Evolutionary conservation across 2,888 invertebrate species (phyloP).

Genomic region (Physocephala rufipes): DNA sequence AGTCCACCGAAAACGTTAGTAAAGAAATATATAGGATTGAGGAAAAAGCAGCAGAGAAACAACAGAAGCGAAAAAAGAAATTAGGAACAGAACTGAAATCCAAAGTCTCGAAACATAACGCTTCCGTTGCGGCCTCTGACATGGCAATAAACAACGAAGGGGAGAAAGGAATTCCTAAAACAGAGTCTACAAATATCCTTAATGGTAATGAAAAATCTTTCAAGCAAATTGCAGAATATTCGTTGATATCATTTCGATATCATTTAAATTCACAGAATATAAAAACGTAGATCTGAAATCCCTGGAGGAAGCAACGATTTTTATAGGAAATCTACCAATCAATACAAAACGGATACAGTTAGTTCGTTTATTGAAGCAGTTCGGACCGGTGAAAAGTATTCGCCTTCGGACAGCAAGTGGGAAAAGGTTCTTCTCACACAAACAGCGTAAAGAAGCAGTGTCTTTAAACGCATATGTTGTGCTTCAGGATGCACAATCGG

Average conservation of each 20-base stretch:
- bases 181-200: constrained; percentile 33
- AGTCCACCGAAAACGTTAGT: constrained; percentile 41
- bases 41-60: constrained; percentile 56
- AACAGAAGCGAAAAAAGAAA: constrained; percentile 51
- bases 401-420: constrained; percentile 61
- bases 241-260: neutral
- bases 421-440: constrained; percentile 56
- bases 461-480: constrained; percentile 61
- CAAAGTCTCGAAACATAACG: neutral
- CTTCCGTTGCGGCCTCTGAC: constrained; percentile 27
- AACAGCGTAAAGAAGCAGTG: constrained; percentile 54
- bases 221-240: neutral
- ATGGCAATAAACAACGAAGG: constrained; percentile 7
- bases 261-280: constrained; percentile 21
- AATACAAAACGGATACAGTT: constrained; percentile 62
- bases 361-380: constrained; percentile 52
- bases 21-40: constrained; percentile 44
- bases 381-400: constrained; percentile 54
- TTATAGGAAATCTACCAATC: constrained; percentile 63
- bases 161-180: constrained; percentile 6
- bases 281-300: constrained; percentile 44
- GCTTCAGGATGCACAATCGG: constrained; percentile 51
- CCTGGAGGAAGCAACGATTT: constrained; percentile 56
- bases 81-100: neutral
- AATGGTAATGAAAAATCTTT: constrained; percentile 28